Evolutionary conservation across 1,140 invertebrate genomes (phyloP).

Genomic region (Pseudomyrmex sp.): DNA sequence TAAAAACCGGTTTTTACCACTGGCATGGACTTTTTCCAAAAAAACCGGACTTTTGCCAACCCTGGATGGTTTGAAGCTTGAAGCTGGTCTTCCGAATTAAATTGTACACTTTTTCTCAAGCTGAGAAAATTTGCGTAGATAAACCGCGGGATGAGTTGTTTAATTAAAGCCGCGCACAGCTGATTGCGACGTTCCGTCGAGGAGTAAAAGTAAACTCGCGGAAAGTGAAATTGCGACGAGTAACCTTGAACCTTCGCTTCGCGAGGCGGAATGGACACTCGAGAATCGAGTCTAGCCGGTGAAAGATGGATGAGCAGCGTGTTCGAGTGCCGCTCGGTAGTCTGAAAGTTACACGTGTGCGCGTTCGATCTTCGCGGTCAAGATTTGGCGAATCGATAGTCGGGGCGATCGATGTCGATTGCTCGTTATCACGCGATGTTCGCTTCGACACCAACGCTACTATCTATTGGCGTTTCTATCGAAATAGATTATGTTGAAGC

Average conservation of each 20-base stretch:
- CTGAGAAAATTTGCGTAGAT: not conserved
- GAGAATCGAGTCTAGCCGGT: constrained; percentile 59
- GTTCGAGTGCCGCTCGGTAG: constrained; percentile 57
- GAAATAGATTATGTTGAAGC: not conserved
- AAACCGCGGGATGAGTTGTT: not conserved
- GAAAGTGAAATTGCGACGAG: constrained; percentile 51
- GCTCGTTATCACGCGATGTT: constrained; percentile 32
- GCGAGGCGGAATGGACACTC: constrained; percentile 46
- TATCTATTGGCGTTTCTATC: not conserved
- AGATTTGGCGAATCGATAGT: constrained; percentile 60
- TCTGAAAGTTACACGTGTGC: constrained; percentile 49
- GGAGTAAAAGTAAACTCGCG: not conserved
- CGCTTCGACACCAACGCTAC: not conserved
- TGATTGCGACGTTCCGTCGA: constrained; percentile 10
- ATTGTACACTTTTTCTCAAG: not conserved
- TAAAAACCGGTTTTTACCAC: no score
- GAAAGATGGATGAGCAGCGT: constrained; percentile 68
- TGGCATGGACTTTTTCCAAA: no score
- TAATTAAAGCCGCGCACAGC: not conserved
- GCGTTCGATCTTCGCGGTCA: constrained; percentile 12
- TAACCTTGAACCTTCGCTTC: constrained; percentile 55
- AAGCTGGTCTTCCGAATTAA: no score
- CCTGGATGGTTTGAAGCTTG: no score
- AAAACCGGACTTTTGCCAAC: no score
- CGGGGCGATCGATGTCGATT: not conserved